phyloP scores from a whole-genome alignment of 2,888 invertebrate genomes.

The Conchocele bisecta region DNA sequence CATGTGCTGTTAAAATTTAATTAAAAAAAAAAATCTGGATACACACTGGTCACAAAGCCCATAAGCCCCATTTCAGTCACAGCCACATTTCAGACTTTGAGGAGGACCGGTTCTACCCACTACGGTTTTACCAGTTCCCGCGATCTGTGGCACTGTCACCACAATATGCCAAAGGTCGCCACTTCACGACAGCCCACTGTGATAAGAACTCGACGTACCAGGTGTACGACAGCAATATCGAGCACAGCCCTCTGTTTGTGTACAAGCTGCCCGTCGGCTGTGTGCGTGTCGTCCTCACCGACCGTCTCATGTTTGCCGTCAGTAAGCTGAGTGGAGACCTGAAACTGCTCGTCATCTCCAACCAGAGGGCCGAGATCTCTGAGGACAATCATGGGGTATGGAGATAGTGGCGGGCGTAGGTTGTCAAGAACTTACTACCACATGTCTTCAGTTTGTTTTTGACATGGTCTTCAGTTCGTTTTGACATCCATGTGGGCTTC shows the following conservation, averaged over 20 bases:
- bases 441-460: no score
- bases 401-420: background rate
- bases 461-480: no score
- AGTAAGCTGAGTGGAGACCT: constrained; percentile 78
- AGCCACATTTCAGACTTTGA: constrained; percentile 53
- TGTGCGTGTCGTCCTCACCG: constrained; percentile 87
- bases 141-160: constrained; percentile 84
- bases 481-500: no score
- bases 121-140: constrained; percentile 70
- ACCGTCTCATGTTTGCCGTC: constrained; percentile 87
- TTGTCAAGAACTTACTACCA: no score
- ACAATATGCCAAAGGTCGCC: constrained; percentile 85
- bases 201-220: constrained; percentile 84
- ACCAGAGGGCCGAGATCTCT: constrained; percentile 85
- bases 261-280: constrained; percentile 88
- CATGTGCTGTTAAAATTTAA: no score
- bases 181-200: constrained; percentile 86
- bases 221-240: constrained; percentile 88
- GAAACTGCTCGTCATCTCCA: constrained; percentile 85
- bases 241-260: constrained; percentile 87
- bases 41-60: no score
- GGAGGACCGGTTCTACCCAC: constrained; percentile 63
- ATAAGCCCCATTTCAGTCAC: constrained; percentile 61
- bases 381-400: constrained; percentile 38
- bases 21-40: no score